Evolutionary conservation across 1,140 invertebrate species (phyloP).

Genomic region (Drosophila dunni): DNA sequence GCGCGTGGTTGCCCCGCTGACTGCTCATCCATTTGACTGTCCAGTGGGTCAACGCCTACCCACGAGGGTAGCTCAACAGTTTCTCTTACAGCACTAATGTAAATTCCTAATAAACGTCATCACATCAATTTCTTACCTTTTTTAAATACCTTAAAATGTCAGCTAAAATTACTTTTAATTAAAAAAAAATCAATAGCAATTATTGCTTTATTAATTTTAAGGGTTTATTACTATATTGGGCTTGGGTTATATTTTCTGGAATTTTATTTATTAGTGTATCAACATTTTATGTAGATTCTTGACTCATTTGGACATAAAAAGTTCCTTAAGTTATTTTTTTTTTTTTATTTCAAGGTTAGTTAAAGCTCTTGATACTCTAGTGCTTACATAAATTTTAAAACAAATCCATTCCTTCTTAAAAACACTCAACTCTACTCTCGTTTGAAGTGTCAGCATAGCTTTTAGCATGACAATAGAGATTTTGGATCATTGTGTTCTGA

Average conservation of each 20-base stretch:
- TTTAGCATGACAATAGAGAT: constrained; percentile 68
- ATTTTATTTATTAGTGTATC: too few species aligned
- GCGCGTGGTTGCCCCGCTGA: constrained; percentile 68
- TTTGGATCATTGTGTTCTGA: constrained; percentile 43
- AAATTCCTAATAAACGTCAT: neutral
- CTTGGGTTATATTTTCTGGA: too few species aligned
- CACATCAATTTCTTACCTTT: neutral
- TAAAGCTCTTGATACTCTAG: too few species aligned
- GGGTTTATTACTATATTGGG: too few species aligned
- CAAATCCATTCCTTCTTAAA: neutral
- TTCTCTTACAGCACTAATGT: neutral
- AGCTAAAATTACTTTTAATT: too few species aligned
- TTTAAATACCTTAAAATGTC: too few species aligned
- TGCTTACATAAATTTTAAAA: neutral
- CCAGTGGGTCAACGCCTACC: constrained; percentile 32
- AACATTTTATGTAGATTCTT: too few species aligned
- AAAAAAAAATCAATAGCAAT: too few species aligned
- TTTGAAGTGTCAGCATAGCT: constrained; percentile 21
- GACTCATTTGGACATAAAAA: too few species aligned
- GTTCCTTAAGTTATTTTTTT: too few species aligned
- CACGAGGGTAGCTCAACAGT: constrained; percentile 25
- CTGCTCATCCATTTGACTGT: constrained; percentile 77
- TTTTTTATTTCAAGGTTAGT: too few species aligned
- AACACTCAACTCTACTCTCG: constrained; percentile 1
- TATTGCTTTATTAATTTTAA: too few species aligned